Evolutionary conservation across 35 echinoderm and acorn worm genomes (phyloP).

Genomic region (Chiridota heheva): DNA sequence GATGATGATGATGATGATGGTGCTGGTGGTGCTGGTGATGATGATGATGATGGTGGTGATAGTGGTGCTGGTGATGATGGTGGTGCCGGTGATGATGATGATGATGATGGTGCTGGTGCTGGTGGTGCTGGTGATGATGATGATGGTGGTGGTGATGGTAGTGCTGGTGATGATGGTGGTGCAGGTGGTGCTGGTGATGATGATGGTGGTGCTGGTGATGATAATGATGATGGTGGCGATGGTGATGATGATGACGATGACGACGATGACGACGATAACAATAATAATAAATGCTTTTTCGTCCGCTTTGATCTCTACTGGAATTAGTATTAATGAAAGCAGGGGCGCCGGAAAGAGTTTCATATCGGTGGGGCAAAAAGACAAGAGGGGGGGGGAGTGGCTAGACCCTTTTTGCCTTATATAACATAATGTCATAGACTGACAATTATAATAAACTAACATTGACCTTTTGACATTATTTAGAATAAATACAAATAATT

Average conservation of each 20-base stretch:
- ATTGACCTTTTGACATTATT: too few relatives aligned
- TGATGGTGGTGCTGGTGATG: slow-evolving; percentile 25
- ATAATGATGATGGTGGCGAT: slow-evolving; percentile 29
- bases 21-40: slow-evolving; percentile 15
- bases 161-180: slow-evolving; percentile 2
- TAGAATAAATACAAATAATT: too few relatives aligned
- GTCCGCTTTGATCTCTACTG: too few relatives aligned
- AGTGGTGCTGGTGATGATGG: background rate
- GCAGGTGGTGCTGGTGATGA: slow-evolving; percentile 14
- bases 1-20: background rate
- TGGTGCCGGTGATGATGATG: background rate
- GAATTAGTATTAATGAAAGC: too few relatives aligned
- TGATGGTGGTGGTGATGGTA: slow-evolving; percentile 1
- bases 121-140: background rate
- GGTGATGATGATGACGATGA: slow-evolving; percentile 37
- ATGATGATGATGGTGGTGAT: slow-evolving; percentile 10
- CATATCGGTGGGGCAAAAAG: too few relatives aligned
- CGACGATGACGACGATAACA: slow-evolving; percentile 18
- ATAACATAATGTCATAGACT: too few relatives aligned
- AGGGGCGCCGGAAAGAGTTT: too few relatives aligned
- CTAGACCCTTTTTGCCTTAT: too few relatives aligned
- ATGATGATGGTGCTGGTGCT: slow-evolving; percentile 2
- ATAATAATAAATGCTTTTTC: slow-evolving; percentile 24
- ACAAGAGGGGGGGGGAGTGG: too few relatives aligned
- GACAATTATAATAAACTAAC: too few relatives aligned